These are phyloP conservation scores for Copidosoma floridanum DNA, from an alignment of 1,140 invertebrate species.

Conservation along the genomic window DNA sequence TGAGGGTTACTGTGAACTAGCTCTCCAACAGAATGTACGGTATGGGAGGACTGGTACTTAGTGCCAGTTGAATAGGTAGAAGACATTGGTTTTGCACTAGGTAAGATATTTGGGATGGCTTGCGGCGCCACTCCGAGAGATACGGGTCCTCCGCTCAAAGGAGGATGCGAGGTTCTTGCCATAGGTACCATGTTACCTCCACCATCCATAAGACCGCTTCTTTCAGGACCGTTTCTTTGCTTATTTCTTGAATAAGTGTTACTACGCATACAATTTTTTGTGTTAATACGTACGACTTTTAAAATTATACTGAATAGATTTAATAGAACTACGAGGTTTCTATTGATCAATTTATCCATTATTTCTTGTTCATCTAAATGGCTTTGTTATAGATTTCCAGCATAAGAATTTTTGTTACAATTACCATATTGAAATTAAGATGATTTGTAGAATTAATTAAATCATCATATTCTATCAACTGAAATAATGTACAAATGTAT, in stretches of 20 bases:
- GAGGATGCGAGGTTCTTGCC: constrained; percentile 45
- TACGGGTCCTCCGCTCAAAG: constrained; percentile 38
- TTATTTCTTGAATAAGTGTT: constrained; percentile 44
- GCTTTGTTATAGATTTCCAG: too few relatives aligned
- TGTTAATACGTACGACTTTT: too few relatives aligned
- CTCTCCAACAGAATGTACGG: constrained; percentile 35
- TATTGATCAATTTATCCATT: too few relatives aligned
- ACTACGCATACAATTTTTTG: too few relatives aligned
- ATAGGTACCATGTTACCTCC: constrained; percentile 43
- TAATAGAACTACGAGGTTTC: too few relatives aligned
- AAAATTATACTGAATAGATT: too few relatives aligned
- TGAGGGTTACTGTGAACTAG: constrained; percentile 24
- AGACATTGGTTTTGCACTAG: constrained; percentile 44
- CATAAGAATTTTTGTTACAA: background rate
- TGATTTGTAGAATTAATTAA: too few relatives aligned
- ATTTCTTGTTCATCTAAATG: too few relatives aligned
- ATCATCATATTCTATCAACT: too few relatives aligned
- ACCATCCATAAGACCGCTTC: constrained; percentile 30
- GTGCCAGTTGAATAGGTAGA: constrained; percentile 50
- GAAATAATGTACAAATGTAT: too few relatives aligned
- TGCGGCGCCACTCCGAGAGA: constrained; percentile 38
- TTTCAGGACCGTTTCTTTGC: constrained; percentile 41
- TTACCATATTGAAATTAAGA: too few relatives aligned
- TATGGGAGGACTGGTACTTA: constrained; percentile 53
- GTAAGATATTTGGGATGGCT: constrained; percentile 43